These are phyloP conservation scores for Fragum fragum DNA, from an alignment of 2,888 invertebrate genomes.

Conservation along the genomic window DNA sequence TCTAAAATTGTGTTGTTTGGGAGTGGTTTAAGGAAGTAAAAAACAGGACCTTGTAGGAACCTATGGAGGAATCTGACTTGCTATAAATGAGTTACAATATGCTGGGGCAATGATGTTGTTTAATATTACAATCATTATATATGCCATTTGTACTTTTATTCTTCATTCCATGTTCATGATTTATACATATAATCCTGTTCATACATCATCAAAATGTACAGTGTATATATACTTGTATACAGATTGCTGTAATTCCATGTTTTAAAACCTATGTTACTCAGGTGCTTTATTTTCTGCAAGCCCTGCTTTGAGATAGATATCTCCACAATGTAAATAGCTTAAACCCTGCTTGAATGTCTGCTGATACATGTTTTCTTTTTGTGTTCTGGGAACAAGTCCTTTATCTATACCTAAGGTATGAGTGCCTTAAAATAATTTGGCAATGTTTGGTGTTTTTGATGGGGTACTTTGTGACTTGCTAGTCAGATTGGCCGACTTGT, in stretches of 20 bases:
- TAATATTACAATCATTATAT: too few relatives aligned
- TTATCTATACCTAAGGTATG: neutral
- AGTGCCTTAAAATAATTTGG: neutral
- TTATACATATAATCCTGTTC: too few relatives aligned
- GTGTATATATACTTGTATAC: neutral
- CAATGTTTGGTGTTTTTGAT: neutral
- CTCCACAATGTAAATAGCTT: constrained; percentile 74
- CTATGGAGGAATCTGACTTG: too few relatives aligned
- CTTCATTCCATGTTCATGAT: too few relatives aligned
- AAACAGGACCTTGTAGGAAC: too few relatives aligned
- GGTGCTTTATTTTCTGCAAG: constrained; percentile 59
- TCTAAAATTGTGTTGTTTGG: too few relatives aligned
- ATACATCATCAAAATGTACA: neutral
- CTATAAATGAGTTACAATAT: too few relatives aligned
- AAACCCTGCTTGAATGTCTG: constrained; percentile 49
- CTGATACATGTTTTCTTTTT: neutral
- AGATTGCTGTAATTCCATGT: neutral
- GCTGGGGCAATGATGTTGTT: too few relatives aligned
- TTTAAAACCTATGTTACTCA: constrained; percentile 48
- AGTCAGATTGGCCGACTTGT: neutral
- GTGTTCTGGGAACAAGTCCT: neutral
- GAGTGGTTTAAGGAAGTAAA: too few relatives aligned
- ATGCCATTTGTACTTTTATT: too few relatives aligned
- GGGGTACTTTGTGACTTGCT: neutral
- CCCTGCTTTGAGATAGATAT: constrained; percentile 70